Percentiles rank a stretch among this genome's conserved stretches.
Evolutionary conservation across 2,888 invertebrate genomes (phyloP).

Genomic region (Campoplex nolae): DNA sequence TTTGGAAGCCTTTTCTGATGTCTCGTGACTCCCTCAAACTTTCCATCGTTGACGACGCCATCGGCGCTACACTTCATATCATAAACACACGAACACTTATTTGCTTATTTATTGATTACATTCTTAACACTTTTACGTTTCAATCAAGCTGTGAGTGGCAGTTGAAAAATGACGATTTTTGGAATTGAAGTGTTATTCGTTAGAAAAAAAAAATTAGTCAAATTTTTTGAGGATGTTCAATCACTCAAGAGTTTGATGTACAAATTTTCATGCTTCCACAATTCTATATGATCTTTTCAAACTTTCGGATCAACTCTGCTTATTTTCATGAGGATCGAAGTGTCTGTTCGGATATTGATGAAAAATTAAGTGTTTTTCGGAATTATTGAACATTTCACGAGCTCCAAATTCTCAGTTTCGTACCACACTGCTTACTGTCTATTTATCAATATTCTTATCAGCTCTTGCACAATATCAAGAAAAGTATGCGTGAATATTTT

Average conservation of each 20-base stretch:
- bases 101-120: neutral
- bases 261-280: neutral
- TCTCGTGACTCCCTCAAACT: constrained; percentile 58
- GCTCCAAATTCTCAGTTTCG: no score
- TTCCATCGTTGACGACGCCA: constrained; percentile 38
- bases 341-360: neutral
- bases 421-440: no score
- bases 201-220: neutral
- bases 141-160: neutral
- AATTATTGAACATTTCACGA: neutral
- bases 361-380: neutral
- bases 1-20: constrained; percentile 13
- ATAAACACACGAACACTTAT: neutral
- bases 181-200: neutral
- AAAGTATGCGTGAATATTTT: no score
- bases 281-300: neutral
- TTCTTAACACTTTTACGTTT: no score
- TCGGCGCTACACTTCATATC: neutral
- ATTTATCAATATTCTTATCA: no score
- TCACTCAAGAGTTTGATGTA: neutral
- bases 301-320: neutral
- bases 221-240: neutral
- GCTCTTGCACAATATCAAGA: no score
- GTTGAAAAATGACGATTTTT: neutral
- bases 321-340: neutral